Evolutionary conservation across 1,140 invertebrate genomes (phyloP).

Genomic region (Wiebesia pumilae): DNA sequence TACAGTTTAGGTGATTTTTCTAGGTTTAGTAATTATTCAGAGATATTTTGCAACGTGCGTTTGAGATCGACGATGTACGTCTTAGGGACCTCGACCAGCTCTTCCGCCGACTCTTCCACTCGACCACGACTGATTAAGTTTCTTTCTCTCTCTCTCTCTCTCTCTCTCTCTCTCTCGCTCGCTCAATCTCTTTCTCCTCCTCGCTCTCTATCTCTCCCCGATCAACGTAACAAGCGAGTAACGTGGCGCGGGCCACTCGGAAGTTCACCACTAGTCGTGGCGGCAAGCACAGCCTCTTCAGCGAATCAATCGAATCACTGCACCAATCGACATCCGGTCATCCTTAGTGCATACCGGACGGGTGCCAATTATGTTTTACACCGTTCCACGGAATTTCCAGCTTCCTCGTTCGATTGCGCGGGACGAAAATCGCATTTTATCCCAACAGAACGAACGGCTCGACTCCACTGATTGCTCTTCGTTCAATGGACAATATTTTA

Average conservation of each 20-base stretch:
- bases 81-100: slow-evolving; percentile 7
- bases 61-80: background rate
- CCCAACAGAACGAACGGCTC: background rate
- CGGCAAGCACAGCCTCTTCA: slow-evolving; percentile 62
- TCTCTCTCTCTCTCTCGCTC: background rate
- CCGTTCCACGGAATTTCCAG: background rate
- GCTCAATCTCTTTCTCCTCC: background rate
- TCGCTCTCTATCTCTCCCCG: background rate
- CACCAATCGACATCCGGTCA: slow-evolving; percentile 68
- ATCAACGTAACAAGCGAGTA: slow-evolving; percentile 29
- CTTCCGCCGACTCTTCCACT: slow-evolving; percentile 6
- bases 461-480: background rate
- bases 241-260: slow-evolving; percentile 63
- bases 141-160: slow-evolving; percentile 12
- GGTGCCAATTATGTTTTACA: slow-evolving; percentile 22
- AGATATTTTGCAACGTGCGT: background rate
- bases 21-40: background rate
- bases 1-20: background rate
- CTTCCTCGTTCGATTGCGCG: background rate
- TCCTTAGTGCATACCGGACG: slow-evolving; percentile 27
- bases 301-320: slow-evolving; percentile 66
- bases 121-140: slow-evolving; percentile 2
- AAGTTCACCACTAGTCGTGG: slow-evolving; percentile 59
- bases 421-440: background rate
- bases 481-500: background rate